Conservation (phyloP, 2,113 vertebrate species). For the Tor tambroides region DNA sequence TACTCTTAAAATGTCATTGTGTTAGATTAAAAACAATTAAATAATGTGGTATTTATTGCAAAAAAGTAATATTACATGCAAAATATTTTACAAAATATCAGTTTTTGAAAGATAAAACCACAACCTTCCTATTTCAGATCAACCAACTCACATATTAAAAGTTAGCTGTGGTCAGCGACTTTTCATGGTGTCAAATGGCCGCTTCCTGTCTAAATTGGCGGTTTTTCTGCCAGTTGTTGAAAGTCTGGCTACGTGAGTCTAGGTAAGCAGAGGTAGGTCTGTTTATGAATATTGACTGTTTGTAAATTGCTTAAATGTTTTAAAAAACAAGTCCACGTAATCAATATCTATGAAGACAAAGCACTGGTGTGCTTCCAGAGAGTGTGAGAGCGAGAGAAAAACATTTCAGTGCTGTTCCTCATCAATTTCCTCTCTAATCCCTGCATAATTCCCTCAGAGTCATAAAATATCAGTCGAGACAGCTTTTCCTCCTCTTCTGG, state of each 20-base stretch:
- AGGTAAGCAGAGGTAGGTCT: background rate
- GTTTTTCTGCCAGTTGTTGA: background rate
- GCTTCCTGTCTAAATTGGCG: background rate
- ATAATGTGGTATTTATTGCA: background rate
- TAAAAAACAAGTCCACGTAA: background rate
- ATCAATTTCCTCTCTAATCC: conserved; percentile 43
- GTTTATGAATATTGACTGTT: background rate
- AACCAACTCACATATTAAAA: background rate
- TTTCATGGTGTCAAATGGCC: no score
- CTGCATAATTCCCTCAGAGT: conserved; percentile 33
- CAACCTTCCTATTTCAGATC: background rate
- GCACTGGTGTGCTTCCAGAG: background rate
- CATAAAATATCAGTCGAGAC: conserved; percentile 24
- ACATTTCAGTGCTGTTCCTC: background rate
- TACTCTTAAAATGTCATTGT: background rate
- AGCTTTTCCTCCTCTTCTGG: conserved; percentile 35
- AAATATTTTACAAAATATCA: background rate
- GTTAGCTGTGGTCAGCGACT: background rate
- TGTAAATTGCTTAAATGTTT: conserved; percentile 1
- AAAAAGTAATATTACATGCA: background rate
- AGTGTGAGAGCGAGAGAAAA: conserved; percentile 23
- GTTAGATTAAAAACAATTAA: background rate
- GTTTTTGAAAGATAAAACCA: background rate
- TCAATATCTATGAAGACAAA: background rate
- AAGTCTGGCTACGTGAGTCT: background rate